Conservation (phyloP, 2,113 vertebrate genomes). For the Emydura subglobosa region DNA sequence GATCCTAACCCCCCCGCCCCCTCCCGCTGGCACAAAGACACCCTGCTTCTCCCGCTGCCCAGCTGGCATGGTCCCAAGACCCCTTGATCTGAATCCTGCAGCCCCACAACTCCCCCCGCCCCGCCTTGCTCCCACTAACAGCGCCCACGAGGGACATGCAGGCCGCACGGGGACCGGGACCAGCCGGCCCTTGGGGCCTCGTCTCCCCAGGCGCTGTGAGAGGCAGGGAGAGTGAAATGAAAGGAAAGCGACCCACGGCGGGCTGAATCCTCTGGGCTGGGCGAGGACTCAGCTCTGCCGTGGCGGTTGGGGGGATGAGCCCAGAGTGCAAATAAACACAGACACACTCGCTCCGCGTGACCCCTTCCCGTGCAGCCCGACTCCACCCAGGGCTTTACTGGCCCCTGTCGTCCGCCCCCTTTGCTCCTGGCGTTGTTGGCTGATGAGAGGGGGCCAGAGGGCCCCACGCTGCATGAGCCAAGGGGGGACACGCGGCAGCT, state of each 20-base stretch:
- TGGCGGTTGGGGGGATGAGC: too few species aligned
- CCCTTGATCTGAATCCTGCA: background rate
- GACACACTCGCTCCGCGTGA: background rate
- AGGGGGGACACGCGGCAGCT: background rate
- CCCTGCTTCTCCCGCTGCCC: background rate
- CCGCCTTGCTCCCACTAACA: background rate
- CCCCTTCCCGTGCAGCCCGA: background rate
- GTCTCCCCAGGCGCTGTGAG: background rate
- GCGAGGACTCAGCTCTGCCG: background rate
- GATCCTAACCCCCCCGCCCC: background rate
- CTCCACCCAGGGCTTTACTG: background rate
- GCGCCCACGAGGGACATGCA: background rate
- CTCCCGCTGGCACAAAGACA: background rate
- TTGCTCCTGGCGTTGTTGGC: background rate
- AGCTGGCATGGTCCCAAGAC: background rate
- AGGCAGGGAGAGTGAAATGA: background rate
- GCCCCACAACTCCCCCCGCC: background rate
- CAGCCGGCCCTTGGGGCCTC: background rate
- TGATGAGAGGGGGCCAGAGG: background rate
- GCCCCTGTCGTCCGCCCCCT: background rate
- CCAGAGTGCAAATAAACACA: background rate
- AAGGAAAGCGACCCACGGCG: background rate
- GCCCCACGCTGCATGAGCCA: too few species aligned
- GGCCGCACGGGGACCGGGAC: background rate
- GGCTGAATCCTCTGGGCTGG: background rate